phyloP scores from a whole-genome alignment of 2,113 vertebrate genomes.

The Hippocampus zosterae region DNA sequence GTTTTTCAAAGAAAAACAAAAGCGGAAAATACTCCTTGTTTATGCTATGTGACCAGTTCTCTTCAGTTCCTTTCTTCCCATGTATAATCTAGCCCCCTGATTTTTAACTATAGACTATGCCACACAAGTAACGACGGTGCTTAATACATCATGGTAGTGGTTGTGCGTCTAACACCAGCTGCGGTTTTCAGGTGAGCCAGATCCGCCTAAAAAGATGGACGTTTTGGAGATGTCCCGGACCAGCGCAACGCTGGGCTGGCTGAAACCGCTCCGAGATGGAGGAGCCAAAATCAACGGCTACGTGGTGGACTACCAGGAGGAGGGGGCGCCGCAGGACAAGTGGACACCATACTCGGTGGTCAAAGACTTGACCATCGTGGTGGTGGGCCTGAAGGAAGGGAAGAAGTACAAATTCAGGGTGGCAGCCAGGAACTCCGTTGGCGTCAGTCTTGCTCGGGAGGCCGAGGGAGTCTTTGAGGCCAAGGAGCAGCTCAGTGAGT shows the following conservation, averaged over 20 bases:
- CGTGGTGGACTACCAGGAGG: constrained; percentile 87
- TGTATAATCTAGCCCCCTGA: too few species aligned
- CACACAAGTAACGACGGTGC: too few species aligned
- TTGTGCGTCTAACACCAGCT: constrained; percentile 1
- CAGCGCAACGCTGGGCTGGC: constrained; percentile 87
- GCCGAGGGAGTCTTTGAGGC: constrained; percentile 89
- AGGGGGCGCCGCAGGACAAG: constrained; percentile 80
- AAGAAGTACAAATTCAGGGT: constrained; percentile 96
- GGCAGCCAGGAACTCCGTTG: constrained; percentile 89
- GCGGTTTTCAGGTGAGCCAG: constrained; percentile 82
- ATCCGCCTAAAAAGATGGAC: constrained; percentile 96
- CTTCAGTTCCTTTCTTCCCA: too few species aligned
- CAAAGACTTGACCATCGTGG: constrained; percentile 91
- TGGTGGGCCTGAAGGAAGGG: constrained; percentile 92
- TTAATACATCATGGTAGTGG: not conserved
- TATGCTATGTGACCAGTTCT: too few species aligned
- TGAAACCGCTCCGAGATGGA: constrained; percentile 91
- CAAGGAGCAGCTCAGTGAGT: constrained; percentile 97
- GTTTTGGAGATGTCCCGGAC: constrained; percentile 92
- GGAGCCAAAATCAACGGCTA: constrained; percentile 96
- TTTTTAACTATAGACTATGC: too few species aligned
- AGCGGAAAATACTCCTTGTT: too few species aligned
- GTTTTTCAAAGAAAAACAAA: too few species aligned
- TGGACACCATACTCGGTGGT: constrained; percentile 96
- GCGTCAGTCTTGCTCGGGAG: constrained; percentile 88